Conservation (phyloP, 2,113 vertebrate species). For the Pionites leucogaster region DNA sequence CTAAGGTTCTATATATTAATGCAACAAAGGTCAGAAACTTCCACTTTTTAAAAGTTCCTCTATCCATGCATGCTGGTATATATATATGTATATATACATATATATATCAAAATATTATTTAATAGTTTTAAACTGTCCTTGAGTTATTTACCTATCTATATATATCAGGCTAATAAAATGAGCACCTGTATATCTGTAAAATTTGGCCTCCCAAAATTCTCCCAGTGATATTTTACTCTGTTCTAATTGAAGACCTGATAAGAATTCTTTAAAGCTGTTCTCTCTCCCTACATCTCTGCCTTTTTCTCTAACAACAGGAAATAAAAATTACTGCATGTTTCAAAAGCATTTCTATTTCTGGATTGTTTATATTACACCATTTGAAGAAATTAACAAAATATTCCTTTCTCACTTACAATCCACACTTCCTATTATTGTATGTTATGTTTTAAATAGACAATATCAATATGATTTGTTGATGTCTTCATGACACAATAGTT, state of each 20-base stretch:
- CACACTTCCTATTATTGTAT: accelerated
- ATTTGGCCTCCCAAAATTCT: neutral
- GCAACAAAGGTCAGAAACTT: too few species aligned
- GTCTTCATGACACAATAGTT: neutral
- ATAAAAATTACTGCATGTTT: neutral
- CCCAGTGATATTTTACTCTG: neutral
- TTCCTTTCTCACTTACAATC: neutral
- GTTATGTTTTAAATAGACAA: neutral
- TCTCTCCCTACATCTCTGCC: neutral
- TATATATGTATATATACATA: too few species aligned
- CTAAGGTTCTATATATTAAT: too few species aligned
- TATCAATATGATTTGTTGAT: neutral
- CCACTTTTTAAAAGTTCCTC: too few species aligned
- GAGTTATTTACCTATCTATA: neutral
- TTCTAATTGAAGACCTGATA: neutral
- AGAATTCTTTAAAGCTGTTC: neutral
- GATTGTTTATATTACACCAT: neutral
- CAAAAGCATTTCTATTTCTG: neutral
- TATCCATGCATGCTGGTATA: too few species aligned
- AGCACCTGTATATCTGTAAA: neutral
- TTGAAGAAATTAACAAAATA: neutral
- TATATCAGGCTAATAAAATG: neutral
- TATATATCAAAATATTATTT: neutral
- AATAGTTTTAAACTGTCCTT: neutral
- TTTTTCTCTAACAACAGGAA: neutral